Evolutionary conservation across 53 echinoderm and acorn worm species (phyloP), one percentile per base, ranked within the genome.

Genomic region (Holothuria scabra): DNA sequence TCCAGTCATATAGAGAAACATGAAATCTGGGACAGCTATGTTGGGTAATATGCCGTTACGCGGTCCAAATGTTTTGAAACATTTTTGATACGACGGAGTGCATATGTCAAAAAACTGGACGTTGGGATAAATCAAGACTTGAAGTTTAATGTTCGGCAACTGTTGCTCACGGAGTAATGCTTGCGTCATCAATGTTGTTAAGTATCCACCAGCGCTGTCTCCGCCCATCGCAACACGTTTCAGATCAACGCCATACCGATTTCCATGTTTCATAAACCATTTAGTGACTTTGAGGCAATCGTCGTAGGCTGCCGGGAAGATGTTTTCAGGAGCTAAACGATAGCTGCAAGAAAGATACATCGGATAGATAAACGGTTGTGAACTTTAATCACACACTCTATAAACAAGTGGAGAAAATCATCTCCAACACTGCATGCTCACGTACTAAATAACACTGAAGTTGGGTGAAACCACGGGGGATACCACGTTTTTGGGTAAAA

Each of bases 151-250:
- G 33, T 75, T 82, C 12, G 85, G 91, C 33, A 93, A 83, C 48
- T 70, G 35, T 20, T 74, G 70, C 37, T 86, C 85, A 4, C 67
- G 28, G 22, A 61, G 72, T 24, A 89, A 65, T 63, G 82, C 86
- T 56, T 90, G 93, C 20, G 90, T 72, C 60, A 93, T 86, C 18
- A 86, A 70, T 4, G 95, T 87, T 20, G 93, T 75, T 7, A 93
- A 66, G 62, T 90, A 78, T 38, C 95, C 95, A 31, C 95, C 95
- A 6, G 93, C 93, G 59, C 95, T 90, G 89, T 90, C 93, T 34
- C 95, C 95, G 46, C 74, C 75, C 48, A 83, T 64, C 46, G 87
- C 89, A 24, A 86, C 63, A 24, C 90, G 87, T 28, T 85, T 41
- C n/a, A 85, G 85, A 80, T 87, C 89, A 3, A 89, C 84, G 10